Conservation (phyloP, 2,797 vertebrate species). For the Danio aesculapii region DNA sequence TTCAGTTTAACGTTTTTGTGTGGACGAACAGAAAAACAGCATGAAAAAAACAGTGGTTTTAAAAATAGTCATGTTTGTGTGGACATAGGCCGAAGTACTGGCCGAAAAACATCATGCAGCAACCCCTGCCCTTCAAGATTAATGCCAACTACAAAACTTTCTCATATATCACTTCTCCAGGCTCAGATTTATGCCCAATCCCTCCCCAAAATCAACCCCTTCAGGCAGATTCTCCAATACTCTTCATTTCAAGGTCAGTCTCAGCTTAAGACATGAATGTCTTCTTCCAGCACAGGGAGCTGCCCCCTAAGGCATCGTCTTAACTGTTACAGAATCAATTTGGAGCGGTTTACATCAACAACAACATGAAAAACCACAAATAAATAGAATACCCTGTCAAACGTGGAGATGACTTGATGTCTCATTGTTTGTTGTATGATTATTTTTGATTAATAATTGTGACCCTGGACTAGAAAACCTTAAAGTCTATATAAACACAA, state of each 20-base stretch:
- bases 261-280: not conserved
- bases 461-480: too few relatives aligned
- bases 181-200: not conserved
- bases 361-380: not conserved
- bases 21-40: too few relatives aligned
- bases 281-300: not conserved
- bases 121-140: not conserved
- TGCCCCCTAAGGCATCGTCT: not conserved
- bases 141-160: not conserved
- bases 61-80: too few relatives aligned
- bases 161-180: not conserved
- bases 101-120: not conserved
- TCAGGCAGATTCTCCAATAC: not conserved
- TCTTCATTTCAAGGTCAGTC: not conserved
- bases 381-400: not conserved
- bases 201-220: not conserved
- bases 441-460: too few relatives aligned
- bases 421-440: too few relatives aligned
- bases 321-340: not conserved
- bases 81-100: not conserved
- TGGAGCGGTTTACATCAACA: not conserved
- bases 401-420: too few relatives aligned
- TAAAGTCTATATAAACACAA: too few relatives aligned
- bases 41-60: too few relatives aligned
- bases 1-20: too few relatives aligned